Evolutionary conservation across 2,888 invertebrate species (phyloP), one percentile per base, ranked within the genome.

Genomic region (Hypselothyrea guttata): DNA sequence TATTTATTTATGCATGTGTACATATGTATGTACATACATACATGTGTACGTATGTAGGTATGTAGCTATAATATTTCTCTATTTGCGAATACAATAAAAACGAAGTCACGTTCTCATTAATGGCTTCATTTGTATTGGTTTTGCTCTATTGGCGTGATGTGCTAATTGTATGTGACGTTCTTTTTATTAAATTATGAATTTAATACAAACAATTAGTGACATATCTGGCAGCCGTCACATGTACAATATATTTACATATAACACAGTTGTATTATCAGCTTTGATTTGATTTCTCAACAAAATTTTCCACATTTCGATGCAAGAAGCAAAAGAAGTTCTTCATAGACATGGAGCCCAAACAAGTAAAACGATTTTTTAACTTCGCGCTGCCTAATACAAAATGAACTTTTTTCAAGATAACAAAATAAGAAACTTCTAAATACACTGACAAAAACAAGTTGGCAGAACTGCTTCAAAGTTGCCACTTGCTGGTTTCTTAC

Each of bases 31-130:
- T 27, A 11, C n/a, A 5, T 18, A 13, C 9, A 22, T 27, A 1
- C 27, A 22, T 49, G 28, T 12, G n/a, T 22, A 18, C 13, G n/a
- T 30, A 41, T 9, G n/a, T 28, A 38, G 8, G 30, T 13, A 27
- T 8, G 9, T n/a, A n/a, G n/a, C n/a, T 13, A 16, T 13, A 18
- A 35, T 45, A 54, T 45, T 41, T 61, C 11, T 12, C 7, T 71
- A 65, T 75, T 77, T 75, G 64, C 48, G 31, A 30, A 51, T 57
- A 34, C 53, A 72, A 75, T 79, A 64, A 73, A 72, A 72, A 61
- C 53, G 65, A 76, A 84, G 82, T 81, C 79, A 81, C 84, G 79
- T 81, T 81, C 82, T 65, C 61, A 73, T 70, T 81, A 72, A 63
- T 58, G 49, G 22, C 41, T 63, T 37, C 15, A 59, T 60, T 64